Base-by-base conservation (phyloP, 2,888 invertebrate genomes). In the Polyommatus icarus region DNA sequence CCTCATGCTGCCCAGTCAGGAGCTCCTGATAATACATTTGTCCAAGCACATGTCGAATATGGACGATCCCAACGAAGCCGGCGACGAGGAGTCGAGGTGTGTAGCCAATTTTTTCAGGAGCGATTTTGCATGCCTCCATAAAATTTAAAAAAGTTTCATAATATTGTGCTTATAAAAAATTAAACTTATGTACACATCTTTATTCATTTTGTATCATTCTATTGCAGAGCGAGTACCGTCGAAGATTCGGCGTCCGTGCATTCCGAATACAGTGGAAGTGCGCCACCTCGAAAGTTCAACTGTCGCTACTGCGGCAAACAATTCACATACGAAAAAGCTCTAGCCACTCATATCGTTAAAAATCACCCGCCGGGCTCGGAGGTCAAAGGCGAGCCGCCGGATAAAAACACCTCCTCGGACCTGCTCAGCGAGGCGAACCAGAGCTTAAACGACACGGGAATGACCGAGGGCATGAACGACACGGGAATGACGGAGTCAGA, bases 1-100 rank as follows among this genome's bases (percentile, higher is more conserved):
- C 76, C 88, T 88, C 83, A 88, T 87, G 80, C 83, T 94, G 67
- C 80, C 86, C 5, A 85, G 89, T 5, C 93, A 94, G 80, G 90
- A 89, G 12, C 81, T 83, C 78, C 87, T 94, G 24, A 90, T 94
- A 77, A 86, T 85, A 77, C 94, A 94, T 80, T 82, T 94, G 29
- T 90, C 93, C 0, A 88, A 88, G 18, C 94, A 94, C 80, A 90
- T 94, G 86, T 87, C 92, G 2, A 88, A 90, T 77, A 86, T 87
- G 7, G 90, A 91, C 12, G 89, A 88, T 20, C 81, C 80, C 0
- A 85, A 86, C 24, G 86, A 86, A 3, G 84, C 82, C 15, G 85
- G 78, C 8, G 89, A 88, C 40, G 89, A 86, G 6, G 88, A 89
- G 24, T 89, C 89, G 40, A 87, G 90, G 91, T 92, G 87, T 20